Evolutionary conservation across 2,113 vertebrate genomes (phyloP).

Genomic region (Hippocampus guttulatus): DNA sequence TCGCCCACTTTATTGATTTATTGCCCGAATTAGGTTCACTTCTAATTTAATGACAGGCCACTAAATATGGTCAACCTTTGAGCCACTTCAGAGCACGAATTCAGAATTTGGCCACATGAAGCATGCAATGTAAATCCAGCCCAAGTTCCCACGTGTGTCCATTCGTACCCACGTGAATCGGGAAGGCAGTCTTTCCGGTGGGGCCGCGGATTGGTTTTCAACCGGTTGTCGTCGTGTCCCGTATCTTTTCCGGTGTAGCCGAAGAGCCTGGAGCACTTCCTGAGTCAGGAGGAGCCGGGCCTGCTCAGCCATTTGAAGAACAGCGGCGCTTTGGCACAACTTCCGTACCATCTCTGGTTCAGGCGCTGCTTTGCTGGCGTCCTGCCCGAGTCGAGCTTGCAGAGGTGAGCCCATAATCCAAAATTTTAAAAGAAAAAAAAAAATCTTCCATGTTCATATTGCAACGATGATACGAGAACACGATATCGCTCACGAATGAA

Average conservation of each 20-base stretch:
- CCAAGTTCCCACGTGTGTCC: neutral
- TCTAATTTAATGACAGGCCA: no score
- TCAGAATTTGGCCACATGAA: neutral
- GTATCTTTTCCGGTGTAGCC: slow-evolving; percentile 68
- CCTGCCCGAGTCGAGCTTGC: slow-evolving; percentile 91
- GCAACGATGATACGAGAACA: no score
- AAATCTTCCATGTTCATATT: no score
- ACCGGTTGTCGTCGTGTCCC: slow-evolving; percentile 12
- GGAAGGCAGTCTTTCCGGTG: neutral
- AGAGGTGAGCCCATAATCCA: slow-evolving; percentile 72
- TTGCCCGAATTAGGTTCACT: no score
- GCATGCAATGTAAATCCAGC: neutral
- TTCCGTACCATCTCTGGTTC: slow-evolving; percentile 92
- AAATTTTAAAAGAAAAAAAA: no score
- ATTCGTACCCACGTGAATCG: neutral
- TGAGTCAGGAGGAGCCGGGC: slow-evolving; percentile 86
- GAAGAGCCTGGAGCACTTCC: slow-evolving; percentile 90
- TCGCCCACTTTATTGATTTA: no score
- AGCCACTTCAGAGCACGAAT: neutral
- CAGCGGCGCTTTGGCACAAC: slow-evolving; percentile 71
- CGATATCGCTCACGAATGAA: neutral
- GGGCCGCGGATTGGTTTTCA: neutral
- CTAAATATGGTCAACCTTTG: no score
- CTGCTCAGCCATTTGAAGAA: slow-evolving; percentile 83
- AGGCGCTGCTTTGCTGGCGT: slow-evolving; percentile 91